Percentiles rank a stretch among this genome's conserved stretches.
Evolutionary conservation across 2,113 vertebrate species (phyloP).

Genomic region (Prochilodus magdalenae): DNA sequence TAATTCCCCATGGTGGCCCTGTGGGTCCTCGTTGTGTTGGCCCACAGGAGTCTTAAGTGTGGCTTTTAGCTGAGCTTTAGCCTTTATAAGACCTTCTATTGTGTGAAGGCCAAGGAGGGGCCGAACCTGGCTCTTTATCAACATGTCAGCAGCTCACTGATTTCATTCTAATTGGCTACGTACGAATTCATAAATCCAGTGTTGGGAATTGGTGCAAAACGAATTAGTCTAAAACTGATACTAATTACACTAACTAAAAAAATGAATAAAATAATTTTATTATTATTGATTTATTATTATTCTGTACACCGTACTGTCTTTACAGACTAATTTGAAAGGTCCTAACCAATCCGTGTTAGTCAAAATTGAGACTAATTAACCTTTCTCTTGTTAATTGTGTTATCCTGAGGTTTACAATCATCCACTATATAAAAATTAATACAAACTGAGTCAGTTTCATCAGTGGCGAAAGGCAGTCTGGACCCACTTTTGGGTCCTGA

Average conservation of each 20-base stretch:
- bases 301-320: too few species aligned
- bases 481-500: not conserved
- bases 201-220: too few species aligned
- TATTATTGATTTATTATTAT: too few species aligned
- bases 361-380: not conserved
- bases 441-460: not conserved
- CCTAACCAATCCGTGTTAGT: too few species aligned
- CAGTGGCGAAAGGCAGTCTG: not conserved
- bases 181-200: slow-evolving; percentile 2
- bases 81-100: slow-evolving; percentile 55
- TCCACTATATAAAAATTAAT: too few species aligned
- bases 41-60: slow-evolving; percentile 45
- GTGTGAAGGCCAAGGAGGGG: slow-evolving; percentile 42
- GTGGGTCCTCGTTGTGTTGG: slow-evolving; percentile 26
- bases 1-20: slow-evolving; percentile 53
- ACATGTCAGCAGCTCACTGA: not conserved
- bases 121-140: slow-evolving; percentile 36
- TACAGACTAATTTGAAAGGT: too few species aligned
- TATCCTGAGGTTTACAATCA: too few species aligned
- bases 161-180: not conserved
- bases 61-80: slow-evolving; percentile 1
- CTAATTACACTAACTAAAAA: too few species aligned
- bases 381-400: too few species aligned
- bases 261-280: too few species aligned
- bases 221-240: too few species aligned